Conservation (phyloP, 1,140 invertebrate species). For the Teleogryllus occipitalis region DNA sequence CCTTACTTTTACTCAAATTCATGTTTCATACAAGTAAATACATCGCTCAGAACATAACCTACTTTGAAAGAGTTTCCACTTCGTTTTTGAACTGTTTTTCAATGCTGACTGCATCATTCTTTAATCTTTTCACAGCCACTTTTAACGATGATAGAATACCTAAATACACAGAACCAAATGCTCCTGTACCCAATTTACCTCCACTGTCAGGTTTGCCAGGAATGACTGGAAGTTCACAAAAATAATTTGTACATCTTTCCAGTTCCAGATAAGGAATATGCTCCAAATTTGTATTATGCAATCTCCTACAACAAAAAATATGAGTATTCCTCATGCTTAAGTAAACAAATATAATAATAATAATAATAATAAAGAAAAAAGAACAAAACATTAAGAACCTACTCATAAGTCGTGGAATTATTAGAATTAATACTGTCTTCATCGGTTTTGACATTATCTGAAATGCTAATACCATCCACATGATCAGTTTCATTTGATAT, state of each 20-base stretch:
- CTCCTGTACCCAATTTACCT: constrained; percentile 53
- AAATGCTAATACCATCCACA: too few species aligned
- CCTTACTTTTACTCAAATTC: too few species aligned
- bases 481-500: too few species aligned
- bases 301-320: too few species aligned
- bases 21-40: not conserved
- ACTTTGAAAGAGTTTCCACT: constrained; percentile 40
- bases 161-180: constrained; percentile 60
- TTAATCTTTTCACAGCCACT: constrained; percentile 55
- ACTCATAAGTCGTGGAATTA: too few species aligned
- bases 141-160: constrained; percentile 39
- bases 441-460: too few species aligned
- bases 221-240: constrained; percentile 29
- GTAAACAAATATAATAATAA: too few species aligned
- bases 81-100: constrained; percentile 56
- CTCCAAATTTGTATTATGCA: constrained; percentile 18
- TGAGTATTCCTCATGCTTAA: too few species aligned
- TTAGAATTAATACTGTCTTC: too few species aligned
- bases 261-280: constrained; percentile 37
- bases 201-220: constrained; percentile 29
- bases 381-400: too few species aligned
- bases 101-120: constrained; percentile 35
- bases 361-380: too few species aligned
- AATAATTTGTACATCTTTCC: constrained; percentile 34
- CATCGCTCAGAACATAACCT: not conserved